These are phyloP conservation scores for Melitaea cinxia DNA, from an alignment of 1,140 invertebrate genomes.

Conservation along the genomic window DNA sequence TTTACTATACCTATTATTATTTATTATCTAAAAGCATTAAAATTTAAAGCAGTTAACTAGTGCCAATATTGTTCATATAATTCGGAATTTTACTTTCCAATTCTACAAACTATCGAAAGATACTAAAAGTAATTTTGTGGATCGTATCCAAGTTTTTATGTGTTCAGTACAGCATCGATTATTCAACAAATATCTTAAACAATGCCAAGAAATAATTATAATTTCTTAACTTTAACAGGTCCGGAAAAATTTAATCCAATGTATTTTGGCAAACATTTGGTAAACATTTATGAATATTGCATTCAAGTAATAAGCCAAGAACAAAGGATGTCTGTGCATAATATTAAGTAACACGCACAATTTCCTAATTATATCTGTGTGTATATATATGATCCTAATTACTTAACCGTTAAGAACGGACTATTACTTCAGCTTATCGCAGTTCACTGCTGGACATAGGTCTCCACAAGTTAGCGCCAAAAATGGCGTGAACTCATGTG, in stretches of 20 bases:
- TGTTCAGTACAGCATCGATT: constrained; percentile 7
- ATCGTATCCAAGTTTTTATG: neutral
- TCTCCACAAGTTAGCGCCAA: too few species aligned
- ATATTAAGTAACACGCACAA: too few species aligned
- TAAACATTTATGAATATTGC: constrained; percentile 33
- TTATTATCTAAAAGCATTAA: too few species aligned
- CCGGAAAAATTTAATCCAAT: constrained; percentile 47
- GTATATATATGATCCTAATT: too few species aligned
- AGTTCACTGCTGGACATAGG: too few species aligned
- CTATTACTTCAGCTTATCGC: too few species aligned
- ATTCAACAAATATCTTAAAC: constrained; percentile 14
- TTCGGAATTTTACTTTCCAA: neutral
- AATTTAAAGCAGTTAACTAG: too few species aligned
- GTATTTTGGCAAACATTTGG: constrained; percentile 46
- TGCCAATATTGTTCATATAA: too few species aligned
- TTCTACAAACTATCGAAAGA: neutral
- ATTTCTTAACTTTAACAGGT: constrained; percentile 23
- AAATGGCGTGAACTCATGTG: too few species aligned
- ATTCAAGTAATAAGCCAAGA: constrained; percentile 11
- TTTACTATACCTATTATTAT: too few species aligned
- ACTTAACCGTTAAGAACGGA: too few species aligned
- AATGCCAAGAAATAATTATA: constrained; percentile 26
- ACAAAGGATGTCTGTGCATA: constrained; percentile 1
- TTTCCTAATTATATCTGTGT: too few species aligned
- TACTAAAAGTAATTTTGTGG: neutral